Base-by-base conservation (phyloP, 2,888 invertebrate species). In the Platypus cylindrus region DNA sequence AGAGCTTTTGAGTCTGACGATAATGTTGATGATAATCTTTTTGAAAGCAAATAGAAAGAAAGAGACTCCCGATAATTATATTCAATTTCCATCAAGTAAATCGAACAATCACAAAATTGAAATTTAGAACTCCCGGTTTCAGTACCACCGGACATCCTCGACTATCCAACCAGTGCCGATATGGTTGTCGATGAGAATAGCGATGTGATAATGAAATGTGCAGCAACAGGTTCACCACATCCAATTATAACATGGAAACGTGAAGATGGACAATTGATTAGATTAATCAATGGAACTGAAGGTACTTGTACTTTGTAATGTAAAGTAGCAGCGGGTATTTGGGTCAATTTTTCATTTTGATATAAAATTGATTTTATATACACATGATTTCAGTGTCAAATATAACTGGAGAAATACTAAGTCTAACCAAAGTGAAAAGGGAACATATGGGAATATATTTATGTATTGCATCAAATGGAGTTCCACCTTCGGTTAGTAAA, bases 401-500 rank as follows among this genome's bases (percentile, higher is more conserved):
- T 46, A 62, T 74, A 18, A 76, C 78, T 47, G 80, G 81, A 2
- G 66, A 78, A 3, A 68, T 73, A 43, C 61, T 82, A 49, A 72
- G 76, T 50, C 71, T 82, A 49, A 73, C 73, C 33, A 67, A 73
- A 32, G 78, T 82, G 30, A 78, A 73, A 47, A 64, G 84, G 41
- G 76, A 79, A 40, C 79, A 84, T 55, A 85, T 85, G 70, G 84
- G 83, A 7, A 76, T 80, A 25, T 83, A 82, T 56, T 63, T 83
- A 17, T 84, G 84, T 57, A 83, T 84, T 45, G 84, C 84, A 1
- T 79, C 80, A 20, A 85, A 85, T 53, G 84, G 84, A 5, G 75
- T 84, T n/a, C 89, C 87, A 5, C 89, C 89, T 1, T 80, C 85
- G 20, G 83, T 87, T 47, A 86, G 86, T 71, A 87, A 87, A 61